Evolutionary conservation across 1,140 invertebrate species (phyloP), one percentile per base, ranked within the genome.

Genomic region (Bombus polaris): DNA sequence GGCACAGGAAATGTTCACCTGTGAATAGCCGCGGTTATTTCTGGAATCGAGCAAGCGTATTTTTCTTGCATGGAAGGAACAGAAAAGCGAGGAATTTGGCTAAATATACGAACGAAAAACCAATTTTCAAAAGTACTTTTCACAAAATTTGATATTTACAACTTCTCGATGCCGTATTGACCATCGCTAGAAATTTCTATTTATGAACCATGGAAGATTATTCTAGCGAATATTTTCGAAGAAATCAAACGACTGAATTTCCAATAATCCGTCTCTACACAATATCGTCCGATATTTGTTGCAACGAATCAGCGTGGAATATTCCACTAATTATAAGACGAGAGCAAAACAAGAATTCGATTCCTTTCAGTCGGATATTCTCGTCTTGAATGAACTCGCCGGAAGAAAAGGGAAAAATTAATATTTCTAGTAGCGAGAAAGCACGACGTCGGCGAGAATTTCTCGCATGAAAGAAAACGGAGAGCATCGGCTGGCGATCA

Each of bases 331-430:
- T 53, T 53, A 18, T 53, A 22, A 53, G 2, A 13, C 18, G 13
- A 53, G 32, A 25, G 25, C 32, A 22, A 15, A 25, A 8, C 13
- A 39, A 13, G 39, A 59, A 39, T 73, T 65, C 70, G 37, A 47
- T 10, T 37, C 39, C 32, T 28, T n/a, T 74, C 57, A n/a, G 37
- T 22, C 25, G 10, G 75, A 42, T 53, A 53, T 75, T 53, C 13
- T 4, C 28, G 80, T 15, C 44, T 18, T n/a, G 32, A 74, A 39
- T 66, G 57, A n/a, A 53, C 28, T 65, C 13, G 37, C 6, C 18
- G n/a, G 39, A 37, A 53, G 37, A 47, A 12, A 62, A 0, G 53
- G 25, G 12, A 75, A n/a, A 66, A 83, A 83, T 83, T 75, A 83
- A 83, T 83, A 75, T 74, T 47, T 13, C 59, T 42, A 28, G 59